phyloP scores from a whole-genome alignment of 2,113 vertebrate species.

The Melanocharis versteri region DNA sequence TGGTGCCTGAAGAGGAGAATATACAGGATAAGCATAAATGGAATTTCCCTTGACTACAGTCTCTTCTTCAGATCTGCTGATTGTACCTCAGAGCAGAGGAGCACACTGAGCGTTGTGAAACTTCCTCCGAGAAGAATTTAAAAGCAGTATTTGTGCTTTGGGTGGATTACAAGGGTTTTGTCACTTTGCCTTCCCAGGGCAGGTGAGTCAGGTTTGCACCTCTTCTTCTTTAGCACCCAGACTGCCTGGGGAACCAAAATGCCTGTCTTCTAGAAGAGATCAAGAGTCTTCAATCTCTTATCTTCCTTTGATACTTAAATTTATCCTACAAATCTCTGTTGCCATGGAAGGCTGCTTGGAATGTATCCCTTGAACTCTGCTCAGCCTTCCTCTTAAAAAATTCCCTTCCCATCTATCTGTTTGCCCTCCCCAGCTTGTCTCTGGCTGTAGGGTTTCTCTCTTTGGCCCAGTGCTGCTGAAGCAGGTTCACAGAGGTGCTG shows the following conservation, averaged over 20 bases:
- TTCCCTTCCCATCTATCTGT: background rate
- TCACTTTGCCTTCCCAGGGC: background rate
- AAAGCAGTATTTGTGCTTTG: background rate
- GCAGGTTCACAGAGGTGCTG: background rate
- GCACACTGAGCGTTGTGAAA: background rate
- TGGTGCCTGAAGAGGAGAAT: background rate
- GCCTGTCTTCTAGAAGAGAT: background rate
- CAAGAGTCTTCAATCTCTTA: background rate
- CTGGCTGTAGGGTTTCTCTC: background rate
- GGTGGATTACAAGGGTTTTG: background rate
- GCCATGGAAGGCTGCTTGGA: background rate
- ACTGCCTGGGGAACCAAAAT: background rate
- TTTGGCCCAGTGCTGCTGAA: background rate
- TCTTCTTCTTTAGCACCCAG: background rate
- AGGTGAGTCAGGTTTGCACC: background rate
- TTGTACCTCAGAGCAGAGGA: background rate
- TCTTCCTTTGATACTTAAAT: background rate
- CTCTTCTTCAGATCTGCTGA: background rate
- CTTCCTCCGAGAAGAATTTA: background rate
- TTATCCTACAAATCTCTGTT: background rate
- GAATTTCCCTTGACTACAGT: background rate
- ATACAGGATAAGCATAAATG: background rate
- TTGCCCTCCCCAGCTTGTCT: background rate
- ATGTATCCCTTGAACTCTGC: background rate
- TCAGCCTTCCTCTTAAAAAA: background rate